Percentiles rank a stretch among this genome's conserved stretches.
Evolutionary conservation across 1,140 invertebrate species (phyloP).

Genomic region (Aleiodes sp.): DNA sequence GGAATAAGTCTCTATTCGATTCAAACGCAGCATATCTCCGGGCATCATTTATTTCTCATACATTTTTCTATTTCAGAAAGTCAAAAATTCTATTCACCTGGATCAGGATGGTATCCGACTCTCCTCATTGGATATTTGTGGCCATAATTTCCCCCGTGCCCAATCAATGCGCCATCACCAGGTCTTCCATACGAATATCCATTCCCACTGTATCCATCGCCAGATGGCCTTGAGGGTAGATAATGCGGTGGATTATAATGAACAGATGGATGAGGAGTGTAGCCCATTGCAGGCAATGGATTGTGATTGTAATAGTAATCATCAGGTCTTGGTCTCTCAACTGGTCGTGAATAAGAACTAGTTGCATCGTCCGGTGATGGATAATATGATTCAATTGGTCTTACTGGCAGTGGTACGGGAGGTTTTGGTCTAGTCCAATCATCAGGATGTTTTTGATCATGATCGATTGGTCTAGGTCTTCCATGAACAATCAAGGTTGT

Average conservation of each 20-base stretch:
- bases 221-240: slow-evolving; percentile 36
- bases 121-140: slow-evolving; percentile 40
- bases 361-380: background rate
- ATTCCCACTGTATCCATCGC: slow-evolving; percentile 27
- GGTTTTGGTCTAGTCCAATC: background rate
- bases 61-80: too few relatives aligned
- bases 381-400: slow-evolving; percentile 20
- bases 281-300: slow-evolving; percentile 9
- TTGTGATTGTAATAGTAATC: slow-evolving; percentile 17
- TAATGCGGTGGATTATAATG: slow-evolving; percentile 35
- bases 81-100: slow-evolving; percentile 34
- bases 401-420: slow-evolving; percentile 13
- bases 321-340: background rate
- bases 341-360: too few relatives aligned
- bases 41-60: too few relatives aligned
- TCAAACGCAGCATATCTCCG: too few relatives aligned
- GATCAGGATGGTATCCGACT: slow-evolving; percentile 32
- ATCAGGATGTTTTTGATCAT: slow-evolving; percentile 19
- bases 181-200: slow-evolving; percentile 26
- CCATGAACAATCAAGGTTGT: background rate
- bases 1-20: too few relatives aligned
- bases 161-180: background rate
- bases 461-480: slow-evolving; percentile 26
- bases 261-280: background rate
- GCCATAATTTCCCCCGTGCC: background rate